These are phyloP conservation scores for Gallinago solitaria DNA, from an alignment of 2,797 vertebrate species.

Conservation along the genomic window DNA sequence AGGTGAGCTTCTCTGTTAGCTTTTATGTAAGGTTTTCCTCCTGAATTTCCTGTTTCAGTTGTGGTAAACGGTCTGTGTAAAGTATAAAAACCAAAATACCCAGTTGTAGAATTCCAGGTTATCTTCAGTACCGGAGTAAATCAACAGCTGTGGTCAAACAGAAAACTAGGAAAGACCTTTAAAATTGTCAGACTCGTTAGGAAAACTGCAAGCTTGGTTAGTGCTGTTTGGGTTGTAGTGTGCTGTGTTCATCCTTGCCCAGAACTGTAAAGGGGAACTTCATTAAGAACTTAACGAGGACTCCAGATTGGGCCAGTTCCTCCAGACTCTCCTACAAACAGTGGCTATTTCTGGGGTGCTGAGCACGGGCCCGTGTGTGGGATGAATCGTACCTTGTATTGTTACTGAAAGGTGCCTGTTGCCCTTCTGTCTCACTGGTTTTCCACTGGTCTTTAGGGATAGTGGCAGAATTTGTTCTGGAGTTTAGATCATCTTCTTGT, in stretches of 20 bases:
- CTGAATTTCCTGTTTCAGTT: not conserved
- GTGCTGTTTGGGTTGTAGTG: not conserved
- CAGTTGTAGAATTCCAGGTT: not conserved
- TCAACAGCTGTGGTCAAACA: not conserved
- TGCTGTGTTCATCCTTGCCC: not conserved
- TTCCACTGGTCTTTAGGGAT: not conserved
- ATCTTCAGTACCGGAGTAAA: not conserved
- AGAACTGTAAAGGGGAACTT: not conserved
- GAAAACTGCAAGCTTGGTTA: not conserved
- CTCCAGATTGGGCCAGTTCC: not conserved
- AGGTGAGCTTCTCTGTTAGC: not conserved
- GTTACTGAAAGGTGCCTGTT: not conserved
- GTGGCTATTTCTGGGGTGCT: not conserved
- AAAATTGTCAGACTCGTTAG: not conserved
- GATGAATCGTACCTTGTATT: fast-evolving
- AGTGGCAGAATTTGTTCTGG: not conserved
- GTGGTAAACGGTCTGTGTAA: not conserved
- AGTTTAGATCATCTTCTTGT: not conserved
- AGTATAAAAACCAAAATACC: not conserved
- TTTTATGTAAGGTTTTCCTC: not conserved
- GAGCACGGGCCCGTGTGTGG: fast-evolving
- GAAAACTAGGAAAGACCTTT: not conserved
- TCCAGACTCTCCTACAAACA: fast-evolving
- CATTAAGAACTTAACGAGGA: fast-evolving
- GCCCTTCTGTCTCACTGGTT: not conserved